phyloP scores from a whole-genome alignment of 2,888 invertebrate genomes.

The Pyrrhosoma nymphula region DNA sequence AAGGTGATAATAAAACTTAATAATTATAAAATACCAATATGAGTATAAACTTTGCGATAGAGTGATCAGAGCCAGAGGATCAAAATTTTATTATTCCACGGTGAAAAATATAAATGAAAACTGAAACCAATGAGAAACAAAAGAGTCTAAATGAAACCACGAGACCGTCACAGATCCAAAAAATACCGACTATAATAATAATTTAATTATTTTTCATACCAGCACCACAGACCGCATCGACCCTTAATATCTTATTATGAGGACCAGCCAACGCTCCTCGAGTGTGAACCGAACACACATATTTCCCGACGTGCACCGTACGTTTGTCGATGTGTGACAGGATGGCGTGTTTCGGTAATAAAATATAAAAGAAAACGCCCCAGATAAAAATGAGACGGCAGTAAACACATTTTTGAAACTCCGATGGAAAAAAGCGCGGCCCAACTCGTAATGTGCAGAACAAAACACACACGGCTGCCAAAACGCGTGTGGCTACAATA shows the following conservation, averaged over 20 bases:
- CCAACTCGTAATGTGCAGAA: neutral
- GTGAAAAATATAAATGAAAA: too few species aligned
- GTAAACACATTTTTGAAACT: conserved; percentile 14
- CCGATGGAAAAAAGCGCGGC: neutral
- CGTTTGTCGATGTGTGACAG: conserved; percentile 18
- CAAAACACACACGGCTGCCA: neutral
- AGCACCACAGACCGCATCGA: neutral
- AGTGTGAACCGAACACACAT: neutral
- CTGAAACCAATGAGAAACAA: neutral
- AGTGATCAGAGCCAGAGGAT: neutral
- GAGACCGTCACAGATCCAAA: neutral
- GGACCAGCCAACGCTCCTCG: neutral
- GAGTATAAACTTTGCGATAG: too few species aligned
- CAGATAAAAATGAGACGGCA: neutral
- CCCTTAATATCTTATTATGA: neutral
- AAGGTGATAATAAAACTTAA: too few species aligned
- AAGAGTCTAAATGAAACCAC: neutral
- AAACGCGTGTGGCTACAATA: neutral
- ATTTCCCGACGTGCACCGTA: neutral
- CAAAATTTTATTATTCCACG: neutral
- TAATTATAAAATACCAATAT: too few species aligned
- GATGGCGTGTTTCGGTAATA: conserved; percentile 8
- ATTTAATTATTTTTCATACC: neutral
- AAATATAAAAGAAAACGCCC: neutral
- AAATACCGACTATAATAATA: neutral